A percentile compares a stretch with the other conserved stretches of the same genome.
phyloP scores from a whole-genome alignment of 2,888 invertebrate species.

The Lithodes maja region DNA sequence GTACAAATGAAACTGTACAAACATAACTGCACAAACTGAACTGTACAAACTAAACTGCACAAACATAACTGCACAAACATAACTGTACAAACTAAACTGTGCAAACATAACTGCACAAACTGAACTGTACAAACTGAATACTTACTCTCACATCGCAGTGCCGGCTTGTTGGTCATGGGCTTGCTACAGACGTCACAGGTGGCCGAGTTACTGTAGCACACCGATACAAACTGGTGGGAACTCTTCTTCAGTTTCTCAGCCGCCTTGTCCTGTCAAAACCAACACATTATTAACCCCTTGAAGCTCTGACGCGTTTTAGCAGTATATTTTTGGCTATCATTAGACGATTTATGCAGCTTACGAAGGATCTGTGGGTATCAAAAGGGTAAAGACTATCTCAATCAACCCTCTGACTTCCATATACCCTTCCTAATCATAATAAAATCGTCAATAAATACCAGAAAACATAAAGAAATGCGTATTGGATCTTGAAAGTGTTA shows the following conservation, averaged over 20 bases:
- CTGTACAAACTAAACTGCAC: background rate
- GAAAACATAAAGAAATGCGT: too few relatives aligned
- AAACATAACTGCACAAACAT: too few relatives aligned
- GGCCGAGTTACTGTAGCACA: slow-evolving; percentile 78
- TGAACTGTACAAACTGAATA: slow-evolving; percentile 67
- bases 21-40: background rate
- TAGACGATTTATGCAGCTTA: too few relatives aligned
- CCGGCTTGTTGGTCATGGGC: slow-evolving; percentile 85
- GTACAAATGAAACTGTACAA: background rate
- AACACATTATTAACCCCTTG: too few relatives aligned
- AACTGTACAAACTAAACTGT: background rate
- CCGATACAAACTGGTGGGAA: slow-evolving; percentile 84
- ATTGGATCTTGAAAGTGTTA: too few relatives aligned
- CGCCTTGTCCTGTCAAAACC: slow-evolving; percentile 82
- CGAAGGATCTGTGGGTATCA: too few relatives aligned
- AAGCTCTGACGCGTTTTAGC: too few relatives aligned
- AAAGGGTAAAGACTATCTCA: too few relatives aligned
- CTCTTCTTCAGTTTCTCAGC: slow-evolving; percentile 75
- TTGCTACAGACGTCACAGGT: slow-evolving; percentile 84
- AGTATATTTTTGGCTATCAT: too few relatives aligned
- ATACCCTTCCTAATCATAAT: too few relatives aligned
- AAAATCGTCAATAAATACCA: too few relatives aligned
- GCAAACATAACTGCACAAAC: background rate
- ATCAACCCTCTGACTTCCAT: too few relatives aligned
- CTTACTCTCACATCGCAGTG: slow-evolving; percentile 90